Base-by-base conservation (phyloP, 2,113 vertebrate genomes). In the Trichechus manatus region DNA sequence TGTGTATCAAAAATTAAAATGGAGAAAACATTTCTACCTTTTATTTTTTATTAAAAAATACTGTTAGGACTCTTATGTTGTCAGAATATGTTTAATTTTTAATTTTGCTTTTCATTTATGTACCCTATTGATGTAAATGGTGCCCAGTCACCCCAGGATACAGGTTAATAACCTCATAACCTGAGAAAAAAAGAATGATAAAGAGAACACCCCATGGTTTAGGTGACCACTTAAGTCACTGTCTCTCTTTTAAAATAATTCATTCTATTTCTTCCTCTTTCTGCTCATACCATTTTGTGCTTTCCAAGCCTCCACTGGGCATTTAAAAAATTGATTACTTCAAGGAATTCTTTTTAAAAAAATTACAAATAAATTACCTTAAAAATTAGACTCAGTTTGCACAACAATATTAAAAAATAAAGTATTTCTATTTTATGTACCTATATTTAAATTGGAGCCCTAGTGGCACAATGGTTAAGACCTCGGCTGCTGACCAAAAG, bases 91-190 rank as follows among this genome's bases (percentile, higher is more conserved):
- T 98, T 98, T 97, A 98, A 98, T 98, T 98, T 98, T 98, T 98
- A 98, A 98, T n/a, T 98, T 96, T 96, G 90, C 95, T 93, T 98
- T 98, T 99, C 97, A 98, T 98, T 98, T 97, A 96, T 98, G 96
- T 98, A 94, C 98, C 98, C 97, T 90, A 87, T 97, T 97, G 97
- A 94, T 98, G 80, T 97, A 97, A 98, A 94, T 98, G 97, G 97
- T 97, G 79, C 86, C 95, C 94, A 97, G 78, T 96, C 96, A 97
- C 96, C 95, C 83, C 25, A 95, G 98, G 96, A 96, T 94, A 96
- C 86, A 96, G 97, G 96, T 97, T 98, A 98, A 98, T 98, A 98
- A 98, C 93, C 97, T 98, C 89, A 93, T 98, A 98, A 98, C 97
- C 97, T 97, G 36, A 63, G 97, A 77, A 97, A 85, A 97, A 97